Base-by-base conservation (phyloP, 2,113 vertebrate genomes). In the Cacatua alba region DNA sequence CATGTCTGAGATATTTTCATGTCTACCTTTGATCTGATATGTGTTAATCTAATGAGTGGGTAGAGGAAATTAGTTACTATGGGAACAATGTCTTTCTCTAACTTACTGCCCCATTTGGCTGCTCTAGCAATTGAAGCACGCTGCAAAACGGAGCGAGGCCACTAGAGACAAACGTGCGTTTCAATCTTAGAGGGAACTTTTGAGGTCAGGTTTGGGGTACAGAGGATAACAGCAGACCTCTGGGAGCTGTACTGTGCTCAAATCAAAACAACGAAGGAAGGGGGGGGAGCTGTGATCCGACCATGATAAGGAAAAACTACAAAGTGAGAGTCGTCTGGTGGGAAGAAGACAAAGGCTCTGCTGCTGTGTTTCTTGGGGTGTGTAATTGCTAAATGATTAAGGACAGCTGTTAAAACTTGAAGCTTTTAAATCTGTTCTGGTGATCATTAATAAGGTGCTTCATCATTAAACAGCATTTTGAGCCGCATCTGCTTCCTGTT, bases 11-110 rank as follows among this genome's bases (percentile, higher is more conserved):
- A 75, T 86, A 67, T 84, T 87, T 95, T 89, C 52, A 20, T 48
- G 70, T 87, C 91, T 95, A 71, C 74, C 43, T 95, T 94, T 95
- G 91, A 95, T 89, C 77, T 89, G 81, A 87, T 79, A 92, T 52
- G 69, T 86, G 83, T 94, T 95, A 79, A 87, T 89, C 91, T 94
- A 95, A 95, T 89, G 81, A 96, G 83, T 52, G 77, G 81, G 81
- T 87, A 89, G 77, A 78, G 86, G n/a, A 89, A 89, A 84, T 63
- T 43, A 88, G 95, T 96, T 97, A 95, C 95, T 94, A 92, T 97
- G 93, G 94, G 89, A 95, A 95, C 94, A 65, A 60, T 0, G 0
- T 64, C 91, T 86, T 86, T 71, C 82, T 93, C 37, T 70, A 72
- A 92, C 74, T 95, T 92, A 52, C 43, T 82, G 69, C 72, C 95